Percentiles rank a stretch among this genome's conserved stretches.
Evolutionary conservation across 2,113 vertebrate genomes (phyloP).

Genomic region (Orthochromis indermauri): DNA sequence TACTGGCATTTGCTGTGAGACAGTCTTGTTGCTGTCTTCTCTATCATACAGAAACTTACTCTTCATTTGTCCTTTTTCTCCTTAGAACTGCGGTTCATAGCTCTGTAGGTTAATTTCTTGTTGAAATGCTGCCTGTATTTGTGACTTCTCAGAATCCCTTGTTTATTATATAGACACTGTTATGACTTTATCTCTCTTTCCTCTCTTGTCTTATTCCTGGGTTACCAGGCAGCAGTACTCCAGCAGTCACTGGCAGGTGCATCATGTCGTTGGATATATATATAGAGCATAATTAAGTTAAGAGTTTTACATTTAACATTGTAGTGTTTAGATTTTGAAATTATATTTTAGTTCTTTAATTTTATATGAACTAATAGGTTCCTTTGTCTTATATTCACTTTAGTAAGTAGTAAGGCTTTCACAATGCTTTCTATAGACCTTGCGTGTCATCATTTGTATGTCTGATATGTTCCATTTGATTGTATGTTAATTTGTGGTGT

Average conservation of each 20-base stretch:
- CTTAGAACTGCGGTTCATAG: neutral
- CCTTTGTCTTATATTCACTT: neutral
- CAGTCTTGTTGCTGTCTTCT: neutral
- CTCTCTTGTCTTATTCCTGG: accelerated
- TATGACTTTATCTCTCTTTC: neutral
- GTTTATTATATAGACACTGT: neutral
- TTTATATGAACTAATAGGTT: neutral
- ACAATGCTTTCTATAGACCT: neutral
- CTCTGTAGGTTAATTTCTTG: neutral
- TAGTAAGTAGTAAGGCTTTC: neutral
- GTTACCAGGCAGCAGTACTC: neutral
- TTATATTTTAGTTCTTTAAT: neutral
- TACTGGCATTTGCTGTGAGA: accelerated
- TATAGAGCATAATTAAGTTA: neutral
- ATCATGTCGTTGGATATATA: neutral
- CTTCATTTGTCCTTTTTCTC: neutral
- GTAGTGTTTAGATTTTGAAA: neutral
- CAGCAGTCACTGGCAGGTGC: neutral
- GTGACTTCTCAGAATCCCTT: neutral
- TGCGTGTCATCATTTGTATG: neutral
- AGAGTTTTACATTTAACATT: neutral
- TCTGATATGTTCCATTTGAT: neutral
- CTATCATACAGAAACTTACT: neutral
- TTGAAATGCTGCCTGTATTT: neutral
- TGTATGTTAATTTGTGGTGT: neutral